Evolutionary conservation across 2,797 vertebrate species (phyloP).

Genomic region (Crax fasciolata): DNA sequence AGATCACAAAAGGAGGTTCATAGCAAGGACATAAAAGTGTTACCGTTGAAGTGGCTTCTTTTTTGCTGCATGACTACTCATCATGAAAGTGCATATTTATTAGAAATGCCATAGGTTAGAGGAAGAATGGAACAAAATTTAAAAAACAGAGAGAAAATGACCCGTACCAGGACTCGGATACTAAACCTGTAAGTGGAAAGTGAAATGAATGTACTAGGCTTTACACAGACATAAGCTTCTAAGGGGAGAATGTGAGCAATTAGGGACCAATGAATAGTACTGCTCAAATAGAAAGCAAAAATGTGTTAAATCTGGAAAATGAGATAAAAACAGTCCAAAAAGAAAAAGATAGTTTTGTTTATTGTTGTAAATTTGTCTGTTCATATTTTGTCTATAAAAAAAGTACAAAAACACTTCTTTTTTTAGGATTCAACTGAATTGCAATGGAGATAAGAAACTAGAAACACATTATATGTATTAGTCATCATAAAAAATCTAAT

Average conservation of each 20-base stretch:
- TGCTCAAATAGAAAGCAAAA: constrained; percentile 2
- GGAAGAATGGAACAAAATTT: background rate
- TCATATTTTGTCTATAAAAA: background rate
- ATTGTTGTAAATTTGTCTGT: background rate
- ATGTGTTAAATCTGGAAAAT: background rate
- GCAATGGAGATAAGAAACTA: background rate
- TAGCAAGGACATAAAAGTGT: background rate
- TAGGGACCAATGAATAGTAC: background rate
- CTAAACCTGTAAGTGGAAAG: background rate
- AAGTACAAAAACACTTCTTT: background rate
- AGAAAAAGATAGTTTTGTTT: background rate
- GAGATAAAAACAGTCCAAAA: background rate
- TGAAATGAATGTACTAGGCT: background rate
- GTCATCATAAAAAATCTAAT: background rate
- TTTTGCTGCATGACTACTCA: constrained; percentile 11
- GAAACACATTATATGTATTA: background rate
- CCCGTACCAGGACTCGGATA: background rate
- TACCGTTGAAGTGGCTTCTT: background rate
- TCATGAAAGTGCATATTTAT: constrained; percentile 22
- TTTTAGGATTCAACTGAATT: background rate
- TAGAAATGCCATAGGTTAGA: constrained; percentile 6
- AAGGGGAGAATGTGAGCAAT: background rate
- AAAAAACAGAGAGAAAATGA: background rate
- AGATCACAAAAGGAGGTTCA: constrained; percentile 16
- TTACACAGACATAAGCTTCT: background rate